A percentile compares a stretch with the other conserved stretches of the same genome.
Evolutionary conservation across 2,797 vertebrate genomes (phyloP).

Genomic region (Labeo calbasu): DNA sequence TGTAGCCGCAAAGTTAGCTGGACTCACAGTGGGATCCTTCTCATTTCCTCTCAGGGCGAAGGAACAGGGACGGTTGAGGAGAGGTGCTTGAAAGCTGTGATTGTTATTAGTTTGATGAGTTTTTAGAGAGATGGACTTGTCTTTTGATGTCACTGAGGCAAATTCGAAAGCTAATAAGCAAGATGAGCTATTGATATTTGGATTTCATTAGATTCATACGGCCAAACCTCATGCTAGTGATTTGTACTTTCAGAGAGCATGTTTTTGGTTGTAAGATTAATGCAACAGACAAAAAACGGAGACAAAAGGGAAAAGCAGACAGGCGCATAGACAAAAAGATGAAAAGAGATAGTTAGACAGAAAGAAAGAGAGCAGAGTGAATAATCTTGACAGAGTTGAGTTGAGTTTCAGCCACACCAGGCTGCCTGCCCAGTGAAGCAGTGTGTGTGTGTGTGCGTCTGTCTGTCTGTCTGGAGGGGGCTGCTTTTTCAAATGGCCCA

Average conservation of each 20-base stretch:
- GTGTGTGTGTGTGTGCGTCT: neutral
- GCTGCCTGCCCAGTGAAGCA: slow-evolving; percentile 14
- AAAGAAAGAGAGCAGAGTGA: slow-evolving; percentile 25
- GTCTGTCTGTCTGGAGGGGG: slow-evolving; percentile 34
- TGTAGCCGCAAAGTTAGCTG: slow-evolving; percentile 13
- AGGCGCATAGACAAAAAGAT: slow-evolving; percentile 58
- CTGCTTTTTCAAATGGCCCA: slow-evolving; percentile 17
- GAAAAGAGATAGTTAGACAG: slow-evolving; percentile 33
- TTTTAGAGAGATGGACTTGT: neutral
- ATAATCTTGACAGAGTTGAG: slow-evolving; percentile 53
- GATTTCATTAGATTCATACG: neutral
- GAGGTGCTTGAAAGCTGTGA: slow-evolving; percentile 1
- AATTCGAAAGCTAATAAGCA: neutral
- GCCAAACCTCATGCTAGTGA: neutral
- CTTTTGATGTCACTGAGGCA: slow-evolving; percentile 6
- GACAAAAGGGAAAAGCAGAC: slow-evolving; percentile 31
- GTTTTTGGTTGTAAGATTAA: slow-evolving; percentile 1
- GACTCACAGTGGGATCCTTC: neutral
- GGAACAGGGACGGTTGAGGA: neutral
- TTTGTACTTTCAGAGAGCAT: neutral
- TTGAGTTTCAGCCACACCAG: slow-evolving; percentile 47
- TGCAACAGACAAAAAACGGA: slow-evolving; percentile 14
- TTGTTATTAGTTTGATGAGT: neutral
- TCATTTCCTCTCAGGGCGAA: neutral
- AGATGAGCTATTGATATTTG: slow-evolving; percentile 11